A percentile compares a stretch with the other conserved stretches of the same genome.
Evolutionary conservation across 2,797 vertebrate genomes (phyloP).

Genomic region (Oryzias dopingdopingensis): DNA sequence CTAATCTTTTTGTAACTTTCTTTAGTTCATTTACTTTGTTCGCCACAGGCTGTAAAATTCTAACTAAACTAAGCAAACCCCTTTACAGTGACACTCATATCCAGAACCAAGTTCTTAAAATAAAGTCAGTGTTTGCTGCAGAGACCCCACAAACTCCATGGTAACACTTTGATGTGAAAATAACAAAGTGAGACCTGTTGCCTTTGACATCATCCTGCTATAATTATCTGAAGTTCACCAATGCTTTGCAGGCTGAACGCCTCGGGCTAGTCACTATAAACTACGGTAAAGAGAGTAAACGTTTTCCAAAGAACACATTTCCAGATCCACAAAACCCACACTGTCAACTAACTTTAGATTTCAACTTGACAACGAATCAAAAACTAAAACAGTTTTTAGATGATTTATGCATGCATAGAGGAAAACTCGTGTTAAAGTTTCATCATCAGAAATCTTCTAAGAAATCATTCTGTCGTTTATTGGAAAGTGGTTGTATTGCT

Average conservation of each 20-base stretch:
- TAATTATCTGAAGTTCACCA: not conserved
- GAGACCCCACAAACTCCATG: not conserved
- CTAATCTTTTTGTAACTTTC: no score
- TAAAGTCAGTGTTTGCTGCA: not conserved
- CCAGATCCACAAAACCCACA: not conserved
- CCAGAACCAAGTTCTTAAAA: not conserved
- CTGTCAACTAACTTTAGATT: not conserved
- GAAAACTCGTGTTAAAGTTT: no score
- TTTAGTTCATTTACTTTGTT: no score
- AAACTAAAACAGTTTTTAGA: no score
- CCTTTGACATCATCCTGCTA: not conserved
- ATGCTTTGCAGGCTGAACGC: not conserved
- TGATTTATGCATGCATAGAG: no score
- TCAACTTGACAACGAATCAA: no score
- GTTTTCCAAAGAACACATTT: slow-evolving; percentile 1
- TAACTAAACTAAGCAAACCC: no score
- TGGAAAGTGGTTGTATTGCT: no score
- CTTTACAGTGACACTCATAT: not conserved
- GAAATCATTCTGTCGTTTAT: no score
- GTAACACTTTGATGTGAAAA: not conserved
- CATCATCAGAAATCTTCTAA: no score
- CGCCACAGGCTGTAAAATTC: no score
- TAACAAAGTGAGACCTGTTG: not conserved
- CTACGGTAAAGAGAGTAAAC: not conserved
- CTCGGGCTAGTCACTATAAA: no score